Conservation (phyloP, 2,797 vertebrate species). For the Tenualosa thibaudeaui region DNA sequence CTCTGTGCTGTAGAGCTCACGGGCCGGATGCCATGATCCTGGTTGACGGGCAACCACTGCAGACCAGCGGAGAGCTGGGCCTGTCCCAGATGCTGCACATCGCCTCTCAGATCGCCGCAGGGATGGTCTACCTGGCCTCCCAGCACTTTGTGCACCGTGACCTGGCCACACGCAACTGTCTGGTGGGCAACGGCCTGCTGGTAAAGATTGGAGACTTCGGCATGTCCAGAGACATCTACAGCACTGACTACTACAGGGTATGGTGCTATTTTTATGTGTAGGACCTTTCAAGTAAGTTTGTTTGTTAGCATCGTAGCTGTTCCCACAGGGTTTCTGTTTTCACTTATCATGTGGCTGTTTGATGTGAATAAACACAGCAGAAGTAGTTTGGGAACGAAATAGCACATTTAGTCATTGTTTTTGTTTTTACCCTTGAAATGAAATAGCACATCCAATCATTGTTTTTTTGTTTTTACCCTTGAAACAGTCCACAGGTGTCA, state of each 20-base stretch:
- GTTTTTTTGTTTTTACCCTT: too few relatives aligned
- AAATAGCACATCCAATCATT: too few relatives aligned
- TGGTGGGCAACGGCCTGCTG: conserved; percentile 92
- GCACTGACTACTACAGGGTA: conserved; percentile 99
- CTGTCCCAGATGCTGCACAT: conserved; percentile 97
- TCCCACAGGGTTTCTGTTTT: too few relatives aligned
- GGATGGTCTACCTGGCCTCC: conserved; percentile 96
- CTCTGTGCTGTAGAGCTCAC: conserved; percentile 80
- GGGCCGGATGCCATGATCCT: conserved; percentile 96
- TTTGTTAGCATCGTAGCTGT: too few relatives aligned
- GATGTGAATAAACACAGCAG: too few relatives aligned
- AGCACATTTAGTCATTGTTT: too few relatives aligned
- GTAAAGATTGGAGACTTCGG: conserved; percentile 99
- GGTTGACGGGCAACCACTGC: conserved; percentile 92
- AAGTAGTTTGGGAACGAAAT: too few relatives aligned
- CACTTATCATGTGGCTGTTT: too few relatives aligned
- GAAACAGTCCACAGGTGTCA: too few relatives aligned
- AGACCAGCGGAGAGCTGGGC: conserved; percentile 91
- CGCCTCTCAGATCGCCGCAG: conserved; percentile 92
- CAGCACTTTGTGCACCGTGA: conserved; percentile 98
- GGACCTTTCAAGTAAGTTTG: too few relatives aligned
- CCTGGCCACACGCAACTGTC: conserved; percentile 95
- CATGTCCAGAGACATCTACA: conserved; percentile 99
- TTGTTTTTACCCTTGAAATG: too few relatives aligned
- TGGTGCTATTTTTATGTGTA: conserved; percentile 53